These are phyloP conservation scores for Galbula dea DNA, from an alignment of 2,113 vertebrate genomes.

Conservation along the genomic window DNA sequence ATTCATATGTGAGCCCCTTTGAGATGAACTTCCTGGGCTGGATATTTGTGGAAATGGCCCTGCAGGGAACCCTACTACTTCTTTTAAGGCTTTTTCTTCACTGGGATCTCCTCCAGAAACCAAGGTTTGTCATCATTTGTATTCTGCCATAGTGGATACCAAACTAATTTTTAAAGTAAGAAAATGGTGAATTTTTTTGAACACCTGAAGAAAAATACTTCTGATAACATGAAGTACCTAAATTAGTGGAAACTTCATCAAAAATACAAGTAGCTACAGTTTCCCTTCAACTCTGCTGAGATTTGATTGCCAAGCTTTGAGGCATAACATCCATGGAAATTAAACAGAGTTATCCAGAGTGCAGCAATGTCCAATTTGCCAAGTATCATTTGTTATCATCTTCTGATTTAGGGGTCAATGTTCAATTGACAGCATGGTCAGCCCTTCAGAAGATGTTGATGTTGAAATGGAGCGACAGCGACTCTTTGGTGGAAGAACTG, in stretches of 20 bases:
- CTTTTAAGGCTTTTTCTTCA: conserved; percentile 66
- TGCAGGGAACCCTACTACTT: conserved; percentile 67
- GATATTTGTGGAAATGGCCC: conserved; percentile 68
- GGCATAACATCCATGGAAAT: background rate
- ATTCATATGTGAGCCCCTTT: conserved; percentile 73
- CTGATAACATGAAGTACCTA: background rate
- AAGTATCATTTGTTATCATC: background rate
- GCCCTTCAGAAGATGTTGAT: conserved; percentile 55
- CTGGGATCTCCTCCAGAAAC: conserved; percentile 50
- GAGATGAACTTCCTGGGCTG: conserved; percentile 72
- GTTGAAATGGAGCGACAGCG: conserved; percentile 65
- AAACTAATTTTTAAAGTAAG: background rate
- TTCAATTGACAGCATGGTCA: background rate
- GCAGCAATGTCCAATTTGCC: background rate
- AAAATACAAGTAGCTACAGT: background rate
- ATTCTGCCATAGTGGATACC: background rate
- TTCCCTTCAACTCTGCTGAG: background rate
- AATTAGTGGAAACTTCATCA: background rate
- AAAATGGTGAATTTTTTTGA: background rate
- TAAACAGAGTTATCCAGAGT: background rate
- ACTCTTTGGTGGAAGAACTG: conserved; percentile 58
- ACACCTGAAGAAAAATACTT: background rate
- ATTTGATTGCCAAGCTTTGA: background rate
- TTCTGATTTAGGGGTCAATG: conserved; percentile 9
- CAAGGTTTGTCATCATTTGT: conserved; percentile 47